Evolutionary conservation across 2,113 vertebrate species (phyloP), one percentile per base, ranked within the genome.

Genomic region (Sprattus sprattus): DNA sequence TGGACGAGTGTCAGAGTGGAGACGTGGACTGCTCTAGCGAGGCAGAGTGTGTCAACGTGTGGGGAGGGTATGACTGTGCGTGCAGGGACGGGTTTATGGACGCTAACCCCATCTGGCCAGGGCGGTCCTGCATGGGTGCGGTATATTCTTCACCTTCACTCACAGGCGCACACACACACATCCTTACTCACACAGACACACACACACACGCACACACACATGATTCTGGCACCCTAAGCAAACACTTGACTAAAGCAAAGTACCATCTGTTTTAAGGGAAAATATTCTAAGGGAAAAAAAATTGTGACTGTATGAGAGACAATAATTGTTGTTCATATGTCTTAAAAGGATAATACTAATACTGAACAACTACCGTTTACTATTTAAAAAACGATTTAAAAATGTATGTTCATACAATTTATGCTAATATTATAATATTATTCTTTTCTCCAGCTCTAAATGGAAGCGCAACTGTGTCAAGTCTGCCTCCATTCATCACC

Each of bases 91-190:
- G 90, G 44, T 93, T 91, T 83, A 85, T 81, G 49, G 95, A 93
- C 85, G 71, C 84, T 20, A 89, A 90, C 16, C 90, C 92, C 86
- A 88, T 89, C 50, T 93, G 91, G 86, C 93, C 94, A 9, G 96
- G 96, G 81, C 95, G 94, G 89, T 92, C 52, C 82, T 98, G 97
- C 85, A 82, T 91, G 94, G 96, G 97, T 96, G 60, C 60, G 2
- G 60, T 71, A 71, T 32, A 3, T 8, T 32, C 25, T 71, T 94
- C 45, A 54, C 39, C 39, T 20, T 75, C 0, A 50, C 81, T 54
- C 64, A 71, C 64, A 28, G n/a, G 28, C 64, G 11, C 64, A 71
- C 64, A 71, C 64, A 28, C 54, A 57, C 2, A 57, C 54, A 57
- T 11, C 8, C 54, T 13, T 11, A 57, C 54, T 13, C 20, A 57